Conservation (phyloP, 2,113 vertebrate species). For the Nymphicus hollandicus region DNA sequence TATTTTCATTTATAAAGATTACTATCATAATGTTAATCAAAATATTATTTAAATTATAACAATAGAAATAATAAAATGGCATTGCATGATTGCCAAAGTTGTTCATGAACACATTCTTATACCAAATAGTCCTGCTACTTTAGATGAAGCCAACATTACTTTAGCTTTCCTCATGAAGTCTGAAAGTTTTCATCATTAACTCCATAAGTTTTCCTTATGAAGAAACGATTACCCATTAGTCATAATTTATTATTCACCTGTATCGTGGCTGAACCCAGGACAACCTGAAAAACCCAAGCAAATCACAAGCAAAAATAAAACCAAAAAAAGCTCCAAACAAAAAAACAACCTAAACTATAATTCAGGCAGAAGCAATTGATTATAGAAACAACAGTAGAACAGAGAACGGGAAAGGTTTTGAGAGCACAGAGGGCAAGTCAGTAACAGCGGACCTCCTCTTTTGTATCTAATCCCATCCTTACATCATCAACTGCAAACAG, state of each 20-base stretch:
- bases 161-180: neutral
- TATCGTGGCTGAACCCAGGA: too few species aligned
- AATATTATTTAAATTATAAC: neutral
- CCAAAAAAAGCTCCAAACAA: neutral
- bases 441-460: neutral
- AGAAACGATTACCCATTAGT: neutral
- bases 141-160: neutral
- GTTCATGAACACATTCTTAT: neutral
- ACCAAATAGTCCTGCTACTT: neutral
- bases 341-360: accelerated
- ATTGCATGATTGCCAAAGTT: neutral
- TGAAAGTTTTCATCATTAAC: neutral
- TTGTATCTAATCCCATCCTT: neutral
- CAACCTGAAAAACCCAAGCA: neutral
- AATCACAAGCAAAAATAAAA: neutral
- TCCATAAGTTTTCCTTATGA: neutral
- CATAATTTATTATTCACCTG: neutral
- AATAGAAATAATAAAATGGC: neutral
- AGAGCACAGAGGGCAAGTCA: neutral
- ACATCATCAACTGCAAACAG: neutral
- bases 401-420: neutral
- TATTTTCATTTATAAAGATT: neutral
- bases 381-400: accelerated
- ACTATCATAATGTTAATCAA: neutral
- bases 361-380: neutral